Evolutionary conservation across 2,113 vertebrate species (phyloP).

Genomic region (Pedionomus torquatus): DNA sequence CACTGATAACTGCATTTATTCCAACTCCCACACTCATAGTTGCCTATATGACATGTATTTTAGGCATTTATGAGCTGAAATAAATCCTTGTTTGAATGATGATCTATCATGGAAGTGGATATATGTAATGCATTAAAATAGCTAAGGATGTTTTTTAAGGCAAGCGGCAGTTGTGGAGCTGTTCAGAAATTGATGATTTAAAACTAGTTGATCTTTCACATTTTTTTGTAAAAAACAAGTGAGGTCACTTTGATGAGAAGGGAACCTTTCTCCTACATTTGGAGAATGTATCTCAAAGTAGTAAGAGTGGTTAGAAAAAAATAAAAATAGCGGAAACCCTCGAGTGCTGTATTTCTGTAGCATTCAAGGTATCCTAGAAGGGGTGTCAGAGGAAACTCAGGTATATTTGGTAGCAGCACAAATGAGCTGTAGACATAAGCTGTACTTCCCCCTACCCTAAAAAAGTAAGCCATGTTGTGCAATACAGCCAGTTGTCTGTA

Average conservation of each 20-base stretch:
- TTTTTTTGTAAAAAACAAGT: background rate
- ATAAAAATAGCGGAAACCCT: background rate
- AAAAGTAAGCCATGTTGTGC: rapidly evolving
- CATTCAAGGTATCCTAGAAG: background rate
- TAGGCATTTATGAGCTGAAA: background rate
- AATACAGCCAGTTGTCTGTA: rapidly evolving
- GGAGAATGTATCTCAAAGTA: background rate
- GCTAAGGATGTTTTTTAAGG: background rate
- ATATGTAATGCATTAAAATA: background rate
- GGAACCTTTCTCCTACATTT: background rate
- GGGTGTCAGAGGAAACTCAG: background rate
- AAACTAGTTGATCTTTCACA: background rate
- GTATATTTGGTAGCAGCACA: background rate
- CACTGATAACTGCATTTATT: background rate
- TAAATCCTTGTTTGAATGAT: background rate
- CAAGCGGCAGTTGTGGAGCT: background rate
- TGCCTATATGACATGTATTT: background rate
- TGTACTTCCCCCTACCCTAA: background rate
- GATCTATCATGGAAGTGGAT: background rate
- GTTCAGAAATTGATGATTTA: background rate
- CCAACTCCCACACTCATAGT: background rate
- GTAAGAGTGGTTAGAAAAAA: background rate
- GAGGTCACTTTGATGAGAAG: background rate
- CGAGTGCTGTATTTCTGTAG: background rate
- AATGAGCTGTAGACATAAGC: rapidly evolving